Evolutionary conservation across 2,797 vertebrate species (phyloP).

Genomic region (Bradypodion ventrale): DNA sequence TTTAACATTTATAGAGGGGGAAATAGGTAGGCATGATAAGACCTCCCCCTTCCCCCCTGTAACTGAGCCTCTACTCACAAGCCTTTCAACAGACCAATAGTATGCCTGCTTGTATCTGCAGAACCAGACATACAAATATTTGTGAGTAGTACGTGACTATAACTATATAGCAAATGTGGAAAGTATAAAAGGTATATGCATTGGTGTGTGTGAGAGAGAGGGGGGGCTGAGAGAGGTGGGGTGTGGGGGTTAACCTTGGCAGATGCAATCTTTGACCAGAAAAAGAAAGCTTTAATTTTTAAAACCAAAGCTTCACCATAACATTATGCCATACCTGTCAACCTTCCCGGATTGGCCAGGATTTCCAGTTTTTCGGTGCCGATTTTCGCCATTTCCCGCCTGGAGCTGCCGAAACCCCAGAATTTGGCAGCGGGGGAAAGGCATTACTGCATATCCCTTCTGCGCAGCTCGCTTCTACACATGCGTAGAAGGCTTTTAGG

Average conservation of each 20-base stretch:
- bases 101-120: conserved; percentile 8
- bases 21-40: conserved; percentile 57
- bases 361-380: too few relatives aligned
- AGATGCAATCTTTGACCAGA: not conserved
- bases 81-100: conserved; percentile 12
- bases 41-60: conserved; percentile 24
- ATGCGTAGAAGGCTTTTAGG: too few relatives aligned
- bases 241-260: too few relatives aligned
- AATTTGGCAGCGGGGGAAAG: too few relatives aligned
- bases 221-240: too few relatives aligned
- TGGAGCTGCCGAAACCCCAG: too few relatives aligned
- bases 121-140: conserved; percentile 47
- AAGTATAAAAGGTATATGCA: not conserved
- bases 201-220: conserved; percentile 42
- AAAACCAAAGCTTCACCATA: conserved; percentile 39
- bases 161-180: not conserved
- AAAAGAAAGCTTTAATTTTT: conserved; percentile 51
- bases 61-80: conserved; percentile 15
- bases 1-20: conserved; percentile 74
- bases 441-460: too few relatives aligned
- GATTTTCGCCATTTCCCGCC: too few relatives aligned
- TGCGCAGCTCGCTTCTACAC: too few relatives aligned
- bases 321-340: too few relatives aligned
- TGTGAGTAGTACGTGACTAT: conserved; percentile 6
- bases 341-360: too few relatives aligned